Conservation (phyloP, 2,888 invertebrate genomes). For the Saturnia japonica region DNA sequence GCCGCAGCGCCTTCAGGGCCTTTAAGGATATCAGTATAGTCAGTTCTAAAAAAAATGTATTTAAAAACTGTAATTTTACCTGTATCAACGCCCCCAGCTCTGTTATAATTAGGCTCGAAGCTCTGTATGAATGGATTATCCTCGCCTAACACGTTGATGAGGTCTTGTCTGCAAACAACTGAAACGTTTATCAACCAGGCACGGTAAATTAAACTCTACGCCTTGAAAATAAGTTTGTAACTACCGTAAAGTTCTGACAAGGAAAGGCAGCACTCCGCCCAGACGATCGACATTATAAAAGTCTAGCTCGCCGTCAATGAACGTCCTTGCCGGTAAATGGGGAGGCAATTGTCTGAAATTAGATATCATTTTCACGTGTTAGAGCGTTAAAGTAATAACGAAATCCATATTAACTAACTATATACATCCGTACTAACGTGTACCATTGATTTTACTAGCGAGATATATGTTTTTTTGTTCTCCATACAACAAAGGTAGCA, state of each 20-base stretch:
- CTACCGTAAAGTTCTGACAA: slow-evolving; percentile 82
- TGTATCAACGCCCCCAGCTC: slow-evolving; percentile 70
- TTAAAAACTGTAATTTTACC: slow-evolving; percentile 42
- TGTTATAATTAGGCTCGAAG: slow-evolving; percentile 77
- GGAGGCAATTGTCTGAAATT: slow-evolving; percentile 55
- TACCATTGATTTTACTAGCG: background rate
- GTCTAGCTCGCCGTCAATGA: slow-evolving; percentile 85
- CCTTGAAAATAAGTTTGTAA: slow-evolving; percentile 9
- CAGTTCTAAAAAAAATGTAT: no score
- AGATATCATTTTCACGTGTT: slow-evolving; percentile 1
- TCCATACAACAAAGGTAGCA: no score
- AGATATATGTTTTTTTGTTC: background rate
- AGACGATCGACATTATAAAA: slow-evolving; percentile 86
- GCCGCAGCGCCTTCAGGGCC: no score
- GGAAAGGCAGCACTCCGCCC: slow-evolving; percentile 86
- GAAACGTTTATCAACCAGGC: background rate
- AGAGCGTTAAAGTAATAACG: background rate
- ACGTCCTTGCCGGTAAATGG: slow-evolving; percentile 75
- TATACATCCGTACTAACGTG: background rate
- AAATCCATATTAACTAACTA: no score
- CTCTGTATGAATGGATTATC: slow-evolving; percentile 79
- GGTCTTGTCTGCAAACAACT: slow-evolving; percentile 66
- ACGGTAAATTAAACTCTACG: background rate
- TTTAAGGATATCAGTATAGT: no score
- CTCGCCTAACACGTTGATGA: slow-evolving; percentile 76